Percentiles rank a stretch among this genome's conserved stretches.
Conservation (phyloP, 2,113 vertebrate species). For the Ptilorrhoa leucosticta region DNA sequence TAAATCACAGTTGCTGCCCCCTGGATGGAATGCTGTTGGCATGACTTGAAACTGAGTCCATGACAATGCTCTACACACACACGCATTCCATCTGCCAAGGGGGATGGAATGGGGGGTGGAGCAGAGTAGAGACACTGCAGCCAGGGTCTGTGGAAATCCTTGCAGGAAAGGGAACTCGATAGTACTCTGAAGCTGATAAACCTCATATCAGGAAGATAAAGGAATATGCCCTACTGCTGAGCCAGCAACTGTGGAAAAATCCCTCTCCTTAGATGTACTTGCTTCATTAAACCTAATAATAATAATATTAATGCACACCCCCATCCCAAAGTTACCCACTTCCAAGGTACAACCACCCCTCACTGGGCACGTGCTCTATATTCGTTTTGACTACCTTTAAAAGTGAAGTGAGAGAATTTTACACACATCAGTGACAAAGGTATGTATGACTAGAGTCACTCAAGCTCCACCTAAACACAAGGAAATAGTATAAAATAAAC, state of each 20-base stretch:
- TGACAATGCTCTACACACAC: background rate
- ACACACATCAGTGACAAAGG: background rate
- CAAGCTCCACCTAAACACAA: background rate
- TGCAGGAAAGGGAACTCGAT: background rate
- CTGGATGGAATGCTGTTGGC: background rate
- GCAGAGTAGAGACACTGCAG: background rate
- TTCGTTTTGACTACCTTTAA: background rate
- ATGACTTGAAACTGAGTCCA: background rate
- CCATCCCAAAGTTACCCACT: background rate
- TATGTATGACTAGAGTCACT: background rate
- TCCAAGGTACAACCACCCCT: rapidly evolving
- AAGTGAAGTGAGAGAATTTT: background rate
- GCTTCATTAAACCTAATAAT: background rate
- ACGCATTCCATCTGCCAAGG: background rate
- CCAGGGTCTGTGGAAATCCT: background rate
- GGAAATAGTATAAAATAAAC: background rate
- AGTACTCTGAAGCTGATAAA: background rate
- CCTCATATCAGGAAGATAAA: background rate
- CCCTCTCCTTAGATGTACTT: background rate
- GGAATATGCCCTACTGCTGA: background rate
- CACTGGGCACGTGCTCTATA: no score
- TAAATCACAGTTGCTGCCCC: background rate
- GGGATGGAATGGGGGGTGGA: background rate
- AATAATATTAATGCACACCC: background rate
- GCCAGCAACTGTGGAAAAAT: background rate